Conservation (phyloP, 1,140 invertebrate species). For the Theocolax elegans region DNA sequence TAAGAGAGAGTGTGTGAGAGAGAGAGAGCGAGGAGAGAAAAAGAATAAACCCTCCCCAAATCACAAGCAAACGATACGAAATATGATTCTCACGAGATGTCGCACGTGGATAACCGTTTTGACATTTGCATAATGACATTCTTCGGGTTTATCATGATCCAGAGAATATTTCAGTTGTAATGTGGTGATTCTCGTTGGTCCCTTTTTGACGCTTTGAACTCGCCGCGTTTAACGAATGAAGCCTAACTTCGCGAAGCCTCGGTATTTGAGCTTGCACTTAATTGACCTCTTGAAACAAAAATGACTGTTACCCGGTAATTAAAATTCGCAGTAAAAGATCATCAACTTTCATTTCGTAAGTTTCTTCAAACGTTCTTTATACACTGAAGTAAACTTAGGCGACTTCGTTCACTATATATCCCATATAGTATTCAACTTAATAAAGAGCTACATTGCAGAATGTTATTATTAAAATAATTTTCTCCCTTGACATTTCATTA, state of each 20-base stretch:
- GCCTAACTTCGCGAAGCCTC: constrained; percentile 4
- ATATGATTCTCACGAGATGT: constrained; percentile 17
- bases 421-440: constrained; percentile 11
- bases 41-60: no score
- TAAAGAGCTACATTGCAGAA: constrained; percentile 7
- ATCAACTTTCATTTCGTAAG: constrained; percentile 12
- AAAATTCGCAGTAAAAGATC: constrained; percentile 34
- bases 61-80: no score
- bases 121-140: constrained; percentile 49
- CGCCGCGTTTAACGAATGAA: constrained; percentile 12
- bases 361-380: constrained; percentile 12
- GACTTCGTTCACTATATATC: no score
- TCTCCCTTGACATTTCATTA: background rate
- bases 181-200: background rate
- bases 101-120: background rate
- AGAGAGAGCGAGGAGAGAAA: no score
- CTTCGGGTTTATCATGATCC: constrained; percentile 53
- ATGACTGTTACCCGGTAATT: constrained; percentile 22
- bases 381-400: no score
- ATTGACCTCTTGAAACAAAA: constrained; percentile 32
- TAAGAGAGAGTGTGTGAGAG: no score
- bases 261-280: constrained; percentile 27
- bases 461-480: background rate
- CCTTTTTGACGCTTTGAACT: constrained; percentile 14
- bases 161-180: constrained; percentile 39